These are phyloP conservation scores for Brassicogethes aeneus DNA, from an alignment of 2,888 invertebrate species.

Conservation along the genomic window DNA sequence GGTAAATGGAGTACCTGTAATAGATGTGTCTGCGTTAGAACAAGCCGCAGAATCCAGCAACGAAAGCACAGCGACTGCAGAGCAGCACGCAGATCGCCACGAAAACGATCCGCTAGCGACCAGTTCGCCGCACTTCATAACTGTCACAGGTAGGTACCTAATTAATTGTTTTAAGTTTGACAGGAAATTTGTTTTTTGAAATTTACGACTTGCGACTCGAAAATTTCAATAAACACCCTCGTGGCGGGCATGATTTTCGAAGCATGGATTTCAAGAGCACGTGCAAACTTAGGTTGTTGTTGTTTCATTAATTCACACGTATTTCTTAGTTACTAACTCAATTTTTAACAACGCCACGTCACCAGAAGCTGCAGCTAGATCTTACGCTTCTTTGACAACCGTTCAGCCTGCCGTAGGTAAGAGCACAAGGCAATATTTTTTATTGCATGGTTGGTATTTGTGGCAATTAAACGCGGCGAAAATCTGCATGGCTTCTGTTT, in stretches of 20 bases:
- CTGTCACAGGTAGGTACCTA: constrained; percentile 55
- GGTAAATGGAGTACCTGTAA: constrained; percentile 40
- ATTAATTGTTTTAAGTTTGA: too few species aligned
- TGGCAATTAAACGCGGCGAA: too few species aligned
- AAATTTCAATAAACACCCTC: too few species aligned
- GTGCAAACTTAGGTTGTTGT: too few species aligned
- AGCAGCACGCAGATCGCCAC: constrained; percentile 43
- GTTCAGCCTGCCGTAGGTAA: constrained; percentile 45
- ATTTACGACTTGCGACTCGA: not conserved
- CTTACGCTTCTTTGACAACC: constrained; percentile 49
- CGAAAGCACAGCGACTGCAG: constrained; percentile 46
- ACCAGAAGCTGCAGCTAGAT: constrained; percentile 45
- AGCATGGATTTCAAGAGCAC: too few species aligned
- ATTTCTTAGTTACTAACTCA: constrained; percentile 12
- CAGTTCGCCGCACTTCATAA: constrained; percentile 54
- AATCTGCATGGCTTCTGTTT: too few species aligned
- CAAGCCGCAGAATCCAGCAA: constrained; percentile 50
- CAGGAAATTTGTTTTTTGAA: too few species aligned
- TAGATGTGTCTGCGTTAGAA: constrained; percentile 44
- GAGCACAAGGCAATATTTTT: constrained; percentile 24
- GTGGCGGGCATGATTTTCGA: too few species aligned
- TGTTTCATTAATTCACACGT: too few species aligned
- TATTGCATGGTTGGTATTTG: constrained; percentile 2
- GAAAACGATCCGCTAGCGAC: constrained; percentile 45
- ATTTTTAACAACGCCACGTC: constrained; percentile 32